Evolutionary conservation across 2,888 invertebrate species (phyloP).

Genomic region (Metopia argyrocephala): DNA sequence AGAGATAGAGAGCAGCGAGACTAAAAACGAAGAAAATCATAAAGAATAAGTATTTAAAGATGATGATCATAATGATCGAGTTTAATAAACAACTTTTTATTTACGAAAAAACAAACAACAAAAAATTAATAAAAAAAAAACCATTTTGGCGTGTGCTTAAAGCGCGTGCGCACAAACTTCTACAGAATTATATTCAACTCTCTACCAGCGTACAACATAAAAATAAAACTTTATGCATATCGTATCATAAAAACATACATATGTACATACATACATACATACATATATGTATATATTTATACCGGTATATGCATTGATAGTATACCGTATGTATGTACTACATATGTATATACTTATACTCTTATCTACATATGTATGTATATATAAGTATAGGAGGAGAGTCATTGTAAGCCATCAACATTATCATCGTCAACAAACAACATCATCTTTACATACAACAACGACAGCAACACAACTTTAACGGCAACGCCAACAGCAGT

Average conservation of each 20-base stretch:
- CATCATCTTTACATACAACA: slow-evolving; percentile 34
- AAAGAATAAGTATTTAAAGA: slow-evolving; percentile 17
- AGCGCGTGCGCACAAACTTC: slow-evolving; percentile 56
- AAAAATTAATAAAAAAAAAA: not conserved
- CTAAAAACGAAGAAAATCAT: slow-evolving; percentile 19
- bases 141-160: slow-evolving; percentile 60
- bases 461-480: not conserved
- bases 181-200: slow-evolving; percentile 1
- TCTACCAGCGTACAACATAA: not conserved
- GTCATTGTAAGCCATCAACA: slow-evolving; percentile 26
- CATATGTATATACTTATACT: no score
- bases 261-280: no score
- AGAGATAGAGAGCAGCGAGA: not conserved
- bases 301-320: no score
- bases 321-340: no score
- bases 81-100: slow-evolving; percentile 38
- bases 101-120: no score
- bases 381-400: no score
- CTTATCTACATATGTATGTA: not conserved
- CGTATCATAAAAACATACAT: not conserved
- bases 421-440: slow-evolving; percentile 22
- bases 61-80: slow-evolving; percentile 9
- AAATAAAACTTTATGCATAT: not conserved
- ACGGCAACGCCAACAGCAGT: not conserved
- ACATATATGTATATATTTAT: not conserved